These are phyloP conservation scores for Macrosteles quadrilineatus DNA, from an alignment of 1,140 invertebrate genomes.

Conservation along the genomic window DNA sequence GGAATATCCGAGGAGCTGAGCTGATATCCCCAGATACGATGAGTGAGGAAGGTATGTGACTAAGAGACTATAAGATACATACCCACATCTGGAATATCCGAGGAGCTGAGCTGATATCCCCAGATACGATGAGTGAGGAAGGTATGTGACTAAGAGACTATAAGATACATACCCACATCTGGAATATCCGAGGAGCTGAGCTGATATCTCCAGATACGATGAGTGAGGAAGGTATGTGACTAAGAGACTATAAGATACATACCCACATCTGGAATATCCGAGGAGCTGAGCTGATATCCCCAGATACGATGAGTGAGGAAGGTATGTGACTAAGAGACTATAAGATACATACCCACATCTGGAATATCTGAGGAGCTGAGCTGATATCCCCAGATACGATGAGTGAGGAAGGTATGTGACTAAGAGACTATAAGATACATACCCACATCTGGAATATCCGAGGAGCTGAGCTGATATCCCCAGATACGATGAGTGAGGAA, in stretches of 20 bases:
- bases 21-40: not conserved
- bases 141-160: slow-evolving; percentile 7
- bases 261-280: not conserved
- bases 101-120: not conserved
- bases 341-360: not conserved
- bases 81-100: not conserved
- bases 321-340: slow-evolving; percentile 7
- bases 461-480: not conserved
- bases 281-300: not conserved
- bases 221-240: not conserved
- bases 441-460: not conserved
- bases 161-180: not conserved
- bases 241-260: not conserved
- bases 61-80: not conserved
- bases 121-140: not conserved
- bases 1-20: not conserved
- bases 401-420: not conserved
- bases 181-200: not conserved
- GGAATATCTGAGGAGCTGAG: not conserved
- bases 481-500: not conserved
- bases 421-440: not conserved
- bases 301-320: not conserved
- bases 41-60: not conserved
- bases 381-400: not conserved
- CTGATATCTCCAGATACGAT: not conserved